Base-by-base conservation (phyloP, 2,888 invertebrate species). In the Pammene aurita region DNA sequence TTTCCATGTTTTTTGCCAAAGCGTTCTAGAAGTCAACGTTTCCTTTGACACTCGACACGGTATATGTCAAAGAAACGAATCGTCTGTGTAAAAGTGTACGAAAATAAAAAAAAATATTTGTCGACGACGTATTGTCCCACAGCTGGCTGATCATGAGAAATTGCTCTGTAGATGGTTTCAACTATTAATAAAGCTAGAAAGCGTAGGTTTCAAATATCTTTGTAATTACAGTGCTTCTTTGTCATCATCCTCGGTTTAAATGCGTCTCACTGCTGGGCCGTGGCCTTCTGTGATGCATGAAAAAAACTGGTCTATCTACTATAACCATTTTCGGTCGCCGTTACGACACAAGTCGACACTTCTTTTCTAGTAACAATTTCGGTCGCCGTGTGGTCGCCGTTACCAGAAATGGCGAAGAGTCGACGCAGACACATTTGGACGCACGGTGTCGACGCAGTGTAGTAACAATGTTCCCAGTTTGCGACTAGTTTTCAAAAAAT, bases 31-130 rank as follows among this genome's bases (percentile, higher is more conserved):
- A 89, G 92, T 92, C 92, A 92, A 92, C 85, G 92, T 78, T 83
- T 90, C 77, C 88, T 78, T 81, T 84, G 91, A 89, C 91, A 89
- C 84, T 74, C 79, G 86, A 90, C 89, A 88, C 83, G 85, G 85
- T 82, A 82, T 83, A 84, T 76, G 78, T 79, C 77, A 77, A 74
- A 72, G 74, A 77, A 79, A 81, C 75, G 78, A 80, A 80, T 79
- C 77, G 76, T 80, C 79, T 81, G 76, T 77, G 72, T 78, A 80
- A 81, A 61, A 80, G 75, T 77, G 76, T 76, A 79, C 80, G 74
- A 83, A 87, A 85, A 82, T 83, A 83, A 26, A 26, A 83, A 83
- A 58, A 80, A 80, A 76, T 73, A 67, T 80, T 84, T 75, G 79
- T 80, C 79, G 79, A 78, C 80, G 79, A 78, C 80, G 79, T 78